Evolutionary conservation across 2,113 vertebrate species (phyloP).

Genomic region (Peromyscus leucopus): DNA sequence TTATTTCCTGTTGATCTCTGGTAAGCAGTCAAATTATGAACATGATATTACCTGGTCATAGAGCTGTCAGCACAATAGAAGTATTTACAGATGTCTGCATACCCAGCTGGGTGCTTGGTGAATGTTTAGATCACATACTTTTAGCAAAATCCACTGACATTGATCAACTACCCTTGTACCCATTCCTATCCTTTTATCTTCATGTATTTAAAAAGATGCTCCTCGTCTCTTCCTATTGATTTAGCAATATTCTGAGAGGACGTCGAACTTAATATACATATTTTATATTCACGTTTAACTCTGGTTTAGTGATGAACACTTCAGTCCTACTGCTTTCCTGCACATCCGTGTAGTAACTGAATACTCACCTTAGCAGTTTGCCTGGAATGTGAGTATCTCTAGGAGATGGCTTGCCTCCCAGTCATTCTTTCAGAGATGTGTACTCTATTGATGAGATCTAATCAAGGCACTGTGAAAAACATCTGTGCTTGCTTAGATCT

Average conservation of each 20-base stretch:
- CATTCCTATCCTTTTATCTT: background rate
- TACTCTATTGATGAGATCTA: background rate
- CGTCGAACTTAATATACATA: background rate
- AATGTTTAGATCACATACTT: background rate
- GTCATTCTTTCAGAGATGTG: background rate
- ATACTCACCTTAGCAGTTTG: background rate
- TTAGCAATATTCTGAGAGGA: background rate
- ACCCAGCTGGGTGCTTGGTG: background rate
- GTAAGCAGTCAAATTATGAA: background rate
- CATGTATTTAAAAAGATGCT: background rate
- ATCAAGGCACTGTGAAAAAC: background rate
- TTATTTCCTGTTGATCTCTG: background rate
- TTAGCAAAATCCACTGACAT: background rate
- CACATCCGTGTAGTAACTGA: background rate
- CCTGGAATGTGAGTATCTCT: background rate
- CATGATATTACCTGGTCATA: background rate
- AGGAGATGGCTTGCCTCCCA: background rate
- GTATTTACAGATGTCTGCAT: background rate
- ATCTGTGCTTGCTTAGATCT: background rate
- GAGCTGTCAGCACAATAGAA: background rate
- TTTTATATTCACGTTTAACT: background rate
- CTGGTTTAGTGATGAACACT: background rate
- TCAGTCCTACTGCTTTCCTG: background rate
- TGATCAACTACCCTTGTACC: background rate
- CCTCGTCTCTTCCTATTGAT: background rate